Conservation (phyloP, 2,888 invertebrate species). For the Polydrusus tereticollis region DNA sequence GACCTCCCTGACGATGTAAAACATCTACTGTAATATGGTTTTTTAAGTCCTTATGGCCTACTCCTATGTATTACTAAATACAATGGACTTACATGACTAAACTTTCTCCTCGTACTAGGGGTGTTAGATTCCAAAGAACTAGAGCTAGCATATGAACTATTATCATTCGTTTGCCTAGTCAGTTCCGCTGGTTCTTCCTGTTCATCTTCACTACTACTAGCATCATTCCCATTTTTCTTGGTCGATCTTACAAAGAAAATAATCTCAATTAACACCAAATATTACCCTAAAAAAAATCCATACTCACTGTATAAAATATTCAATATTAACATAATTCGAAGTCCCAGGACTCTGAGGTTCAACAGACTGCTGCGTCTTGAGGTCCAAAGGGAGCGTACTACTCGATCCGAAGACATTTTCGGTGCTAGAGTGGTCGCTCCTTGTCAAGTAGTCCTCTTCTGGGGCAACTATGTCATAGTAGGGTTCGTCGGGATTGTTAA, state of each 20-base stretch:
- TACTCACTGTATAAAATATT: conserved; percentile 88
- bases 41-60: no score
- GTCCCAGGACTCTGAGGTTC: conserved; percentile 85
- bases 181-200: conserved; percentile 68
- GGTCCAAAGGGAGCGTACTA: conserved; percentile 73
- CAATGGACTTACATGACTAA: conserved; percentile 57
- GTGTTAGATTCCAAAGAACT: conserved; percentile 69
- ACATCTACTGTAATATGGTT: no score
- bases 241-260: conserved; percentile 51
- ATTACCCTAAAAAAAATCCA: not conserved
- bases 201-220: conserved; percentile 65
- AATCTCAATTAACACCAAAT: not conserved
- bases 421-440: conserved; percentile 74
- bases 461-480: conserved; percentile 81
- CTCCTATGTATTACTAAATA: no score
- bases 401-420: conserved; percentile 75
- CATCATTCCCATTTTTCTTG: conserved; percentile 60
- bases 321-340: conserved; percentile 93
- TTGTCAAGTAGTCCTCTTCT: conserved; percentile 66
- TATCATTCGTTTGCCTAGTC: conserved; percentile 62
- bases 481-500: conserved; percentile 75
- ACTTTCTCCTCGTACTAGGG: conserved; percentile 66
- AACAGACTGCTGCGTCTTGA: conserved; percentile 65
- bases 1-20: no score
- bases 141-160: conserved; percentile 67